Conservation (phyloP, 2,113 vertebrate species). For the Emydura subglobosa region DNA sequence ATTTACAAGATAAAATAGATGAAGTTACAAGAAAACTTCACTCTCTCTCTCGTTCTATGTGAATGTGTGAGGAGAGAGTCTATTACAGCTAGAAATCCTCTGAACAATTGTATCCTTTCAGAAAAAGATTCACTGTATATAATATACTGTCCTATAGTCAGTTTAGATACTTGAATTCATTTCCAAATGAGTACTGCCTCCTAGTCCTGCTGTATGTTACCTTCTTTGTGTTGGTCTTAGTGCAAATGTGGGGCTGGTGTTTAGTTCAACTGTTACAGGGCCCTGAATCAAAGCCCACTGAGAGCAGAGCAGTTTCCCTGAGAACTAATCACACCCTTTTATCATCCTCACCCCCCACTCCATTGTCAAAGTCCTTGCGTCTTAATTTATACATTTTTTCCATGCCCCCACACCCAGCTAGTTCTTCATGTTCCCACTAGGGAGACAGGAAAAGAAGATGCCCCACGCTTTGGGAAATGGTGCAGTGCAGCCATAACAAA, state of each 20-base stretch:
- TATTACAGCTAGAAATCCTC: background rate
- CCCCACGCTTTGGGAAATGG: background rate
- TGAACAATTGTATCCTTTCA: background rate
- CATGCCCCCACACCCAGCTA: background rate
- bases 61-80: background rate
- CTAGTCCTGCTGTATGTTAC: background rate
- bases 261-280: background rate
- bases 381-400: background rate
- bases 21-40: background rate
- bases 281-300: background rate
- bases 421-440: rapidly evolving
- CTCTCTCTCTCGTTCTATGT: background rate
- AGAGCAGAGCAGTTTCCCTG: background rate
- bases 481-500: background rate
- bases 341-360: background rate
- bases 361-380: background rate
- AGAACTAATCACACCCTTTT: background rate
- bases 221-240: background rate
- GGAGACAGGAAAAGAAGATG: background rate
- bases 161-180: background rate
- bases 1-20: background rate
- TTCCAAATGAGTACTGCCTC: background rate
- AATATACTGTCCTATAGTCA: background rate
- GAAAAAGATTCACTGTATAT: background rate
- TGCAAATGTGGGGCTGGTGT: background rate